A percentile compares a stretch with the other conserved stretches of the same genome.
Conservation (phyloP, 2,113 vertebrate species). For the Pipra filicauda region DNA sequence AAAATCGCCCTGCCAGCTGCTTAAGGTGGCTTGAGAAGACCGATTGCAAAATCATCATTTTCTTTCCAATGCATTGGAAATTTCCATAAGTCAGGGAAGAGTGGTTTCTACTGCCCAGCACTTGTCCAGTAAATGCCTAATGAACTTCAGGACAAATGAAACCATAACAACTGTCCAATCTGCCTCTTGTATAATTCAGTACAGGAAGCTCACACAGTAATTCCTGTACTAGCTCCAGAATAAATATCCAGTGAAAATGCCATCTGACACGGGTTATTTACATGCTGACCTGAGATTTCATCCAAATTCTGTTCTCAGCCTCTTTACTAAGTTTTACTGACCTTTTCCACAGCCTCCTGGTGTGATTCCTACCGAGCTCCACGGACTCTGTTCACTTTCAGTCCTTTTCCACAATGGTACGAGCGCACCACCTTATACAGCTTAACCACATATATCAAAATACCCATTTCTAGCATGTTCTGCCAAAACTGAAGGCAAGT, state of each 20-base stretch:
- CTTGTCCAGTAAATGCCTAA: neutral
- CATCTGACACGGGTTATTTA: neutral
- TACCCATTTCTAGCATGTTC: neutral
- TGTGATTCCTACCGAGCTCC: neutral
- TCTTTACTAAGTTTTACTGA: neutral
- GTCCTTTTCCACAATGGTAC: neutral
- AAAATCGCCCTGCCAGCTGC: neutral
- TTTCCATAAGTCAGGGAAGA: neutral
- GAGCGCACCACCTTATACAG: neutral
- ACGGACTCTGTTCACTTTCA: neutral
- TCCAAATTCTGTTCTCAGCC: neutral
- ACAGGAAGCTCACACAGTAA: constrained; percentile 33
- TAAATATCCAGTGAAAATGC: constrained; percentile 6
- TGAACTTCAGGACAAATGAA: neutral
- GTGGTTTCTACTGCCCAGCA: neutral
- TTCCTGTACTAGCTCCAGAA: constrained; percentile 8
- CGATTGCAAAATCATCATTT: neutral
- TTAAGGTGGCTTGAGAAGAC: neutral
- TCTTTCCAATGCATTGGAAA: neutral
- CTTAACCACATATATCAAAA: neutral
- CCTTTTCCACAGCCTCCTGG: neutral
- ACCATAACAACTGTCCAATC: neutral
- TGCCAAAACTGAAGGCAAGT: neutral
- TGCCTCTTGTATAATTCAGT: neutral
- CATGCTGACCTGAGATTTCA: neutral